phyloP scores from a whole-genome alignment of 1,140 invertebrate genomes.

The Bombus sibiricus region DNA sequence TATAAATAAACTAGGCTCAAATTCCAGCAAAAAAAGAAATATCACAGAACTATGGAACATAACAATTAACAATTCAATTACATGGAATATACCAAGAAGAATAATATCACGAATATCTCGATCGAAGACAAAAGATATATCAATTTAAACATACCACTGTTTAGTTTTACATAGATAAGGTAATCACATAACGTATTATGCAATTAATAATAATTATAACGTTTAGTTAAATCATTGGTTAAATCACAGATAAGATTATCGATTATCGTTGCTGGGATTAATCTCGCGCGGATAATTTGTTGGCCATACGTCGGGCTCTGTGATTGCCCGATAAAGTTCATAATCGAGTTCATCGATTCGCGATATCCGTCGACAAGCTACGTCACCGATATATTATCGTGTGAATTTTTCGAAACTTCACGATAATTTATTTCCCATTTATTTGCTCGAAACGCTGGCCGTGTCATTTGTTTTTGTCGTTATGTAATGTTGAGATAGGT shows the following conservation, averaged over 20 bases:
- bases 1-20: background rate
- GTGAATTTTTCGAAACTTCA: background rate
- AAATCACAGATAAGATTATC: conserved; percentile 7
- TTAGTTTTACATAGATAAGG: background rate
- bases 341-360: background rate
- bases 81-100: background rate
- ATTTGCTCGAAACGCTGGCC: too few species aligned
- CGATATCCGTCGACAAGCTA: background rate
- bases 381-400: background rate
- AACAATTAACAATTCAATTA: background rate
- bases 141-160: background rate
- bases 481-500: background rate
- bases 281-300: background rate
- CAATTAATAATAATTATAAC: background rate
- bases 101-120: background rate
- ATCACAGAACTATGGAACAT: too few species aligned
- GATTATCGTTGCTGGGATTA: background rate
- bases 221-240: background rate
- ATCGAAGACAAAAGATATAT: background rate
- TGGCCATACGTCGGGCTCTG: background rate
- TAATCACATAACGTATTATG: background rate
- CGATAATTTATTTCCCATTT: too few species aligned
- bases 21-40: too few species aligned
- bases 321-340: background rate
- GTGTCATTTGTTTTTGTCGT: background rate